Evolutionary conservation across 2,888 invertebrate genomes (phyloP).

Genomic region (Dascillus cervinus): DNA sequence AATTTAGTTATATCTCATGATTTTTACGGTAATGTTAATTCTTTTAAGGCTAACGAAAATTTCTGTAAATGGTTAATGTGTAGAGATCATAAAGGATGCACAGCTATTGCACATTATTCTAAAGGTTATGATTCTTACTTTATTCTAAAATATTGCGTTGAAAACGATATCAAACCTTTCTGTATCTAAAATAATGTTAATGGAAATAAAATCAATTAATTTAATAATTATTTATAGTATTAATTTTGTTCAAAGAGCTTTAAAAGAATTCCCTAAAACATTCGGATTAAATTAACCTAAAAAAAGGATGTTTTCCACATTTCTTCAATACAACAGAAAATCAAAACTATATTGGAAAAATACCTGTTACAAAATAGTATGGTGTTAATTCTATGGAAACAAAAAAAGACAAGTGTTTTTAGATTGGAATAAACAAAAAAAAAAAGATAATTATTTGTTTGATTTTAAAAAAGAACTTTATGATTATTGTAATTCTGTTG

Average conservation of each 20-base stretch:
- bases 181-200: no score
- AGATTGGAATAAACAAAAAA: slow-evolving; percentile 13
- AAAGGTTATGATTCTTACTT: slow-evolving; percentile 10
- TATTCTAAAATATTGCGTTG: slow-evolving; percentile 17
- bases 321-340: slow-evolving; percentile 23
- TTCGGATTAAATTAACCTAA: slow-evolving; percentile 17
- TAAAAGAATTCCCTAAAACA: slow-evolving; percentile 17
- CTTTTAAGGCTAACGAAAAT: slow-evolving; percentile 14
- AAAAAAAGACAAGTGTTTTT: slow-evolving; percentile 13
- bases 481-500: slow-evolving; percentile 13
- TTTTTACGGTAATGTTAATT: slow-evolving; percentile 10
- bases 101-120: slow-evolving; percentile 9
- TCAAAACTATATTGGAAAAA: slow-evolving; percentile 19
- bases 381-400: slow-evolving; percentile 14
- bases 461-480: slow-evolving; percentile 8
- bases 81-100: slow-evolving; percentile 14
- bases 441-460: slow-evolving; percentile 5
- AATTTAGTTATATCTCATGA: slow-evolving; percentile 14
- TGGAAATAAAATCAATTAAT: slow-evolving; percentile 15
- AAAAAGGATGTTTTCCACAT: slow-evolving; percentile 19
- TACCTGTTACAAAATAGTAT: slow-evolving; percentile 18
- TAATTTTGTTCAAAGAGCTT: slow-evolving; percentile 16
- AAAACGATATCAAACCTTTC: slow-evolving; percentile 16
- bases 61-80: slow-evolving; percentile 18
- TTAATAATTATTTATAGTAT: slow-evolving; percentile 14